phyloP scores from a whole-genome alignment of 2,797 vertebrate genomes.

The Amphiprion clarkii region DNA sequence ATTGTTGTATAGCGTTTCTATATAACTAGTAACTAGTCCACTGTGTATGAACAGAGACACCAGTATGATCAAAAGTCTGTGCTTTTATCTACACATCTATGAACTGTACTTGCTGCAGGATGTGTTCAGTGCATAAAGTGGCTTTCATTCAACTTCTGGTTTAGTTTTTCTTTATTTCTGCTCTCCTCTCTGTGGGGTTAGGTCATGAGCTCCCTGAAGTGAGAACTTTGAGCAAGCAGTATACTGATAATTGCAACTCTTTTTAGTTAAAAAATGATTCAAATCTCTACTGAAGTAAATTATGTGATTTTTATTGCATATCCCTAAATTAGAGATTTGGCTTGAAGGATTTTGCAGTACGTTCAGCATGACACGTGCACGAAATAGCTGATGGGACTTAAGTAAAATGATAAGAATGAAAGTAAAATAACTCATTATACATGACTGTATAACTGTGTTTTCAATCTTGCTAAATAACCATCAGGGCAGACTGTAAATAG shows the following conservation, averaged over 20 bases:
- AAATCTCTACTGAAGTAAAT: no score
- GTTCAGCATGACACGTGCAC: no score
- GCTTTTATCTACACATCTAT: constrained; percentile 84
- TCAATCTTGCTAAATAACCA: no score
- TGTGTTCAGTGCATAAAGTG: constrained; percentile 85
- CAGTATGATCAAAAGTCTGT: constrained; percentile 53
- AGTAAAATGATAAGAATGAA: no score
- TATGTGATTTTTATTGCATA: no score
- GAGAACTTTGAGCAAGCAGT: background rate
- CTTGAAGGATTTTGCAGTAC: no score
- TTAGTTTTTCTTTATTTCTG: background rate
- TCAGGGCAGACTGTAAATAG: no score
- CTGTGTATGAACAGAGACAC: constrained; percentile 23
- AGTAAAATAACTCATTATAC: no score
- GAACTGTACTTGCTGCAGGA: constrained; percentile 76
- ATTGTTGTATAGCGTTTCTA: constrained; percentile 41
- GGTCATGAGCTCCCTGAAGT: background rate
- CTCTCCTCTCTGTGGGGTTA: background rate
- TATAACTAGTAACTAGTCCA: constrained; percentile 28
- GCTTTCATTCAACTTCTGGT: constrained; percentile 61
- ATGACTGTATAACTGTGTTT: no score
- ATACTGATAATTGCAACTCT: background rate
- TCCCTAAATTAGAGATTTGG: no score
- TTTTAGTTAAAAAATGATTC: no score
- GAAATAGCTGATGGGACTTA: no score